These are phyloP conservation scores for Danio tinwini DNA, from an alignment of 2,797 vertebrate species.

Conservation along the genomic window DNA sequence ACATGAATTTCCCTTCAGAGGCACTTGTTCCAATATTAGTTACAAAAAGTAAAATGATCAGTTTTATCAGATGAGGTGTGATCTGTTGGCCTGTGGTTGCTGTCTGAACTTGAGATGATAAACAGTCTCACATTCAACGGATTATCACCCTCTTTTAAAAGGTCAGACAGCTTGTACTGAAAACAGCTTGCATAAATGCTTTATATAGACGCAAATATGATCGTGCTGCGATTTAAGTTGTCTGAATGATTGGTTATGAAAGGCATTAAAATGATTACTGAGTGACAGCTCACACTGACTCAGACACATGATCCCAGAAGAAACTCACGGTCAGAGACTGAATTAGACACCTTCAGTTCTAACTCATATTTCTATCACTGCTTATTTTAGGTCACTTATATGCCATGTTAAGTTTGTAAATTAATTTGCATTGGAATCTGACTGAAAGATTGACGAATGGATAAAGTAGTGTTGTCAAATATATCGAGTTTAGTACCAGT, in stretches of 20 bases:
- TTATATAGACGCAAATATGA: constrained; percentile 19
- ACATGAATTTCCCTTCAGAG: background rate
- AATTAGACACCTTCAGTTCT: background rate
- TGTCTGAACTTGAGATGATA: background rate
- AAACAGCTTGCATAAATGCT: constrained; percentile 7
- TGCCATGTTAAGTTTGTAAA: background rate
- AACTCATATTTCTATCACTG: background rate
- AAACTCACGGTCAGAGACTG: background rate
- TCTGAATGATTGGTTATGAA: background rate
- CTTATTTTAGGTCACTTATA: background rate
- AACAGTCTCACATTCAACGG: constrained; percentile 1
- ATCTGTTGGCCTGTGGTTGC: background rate
- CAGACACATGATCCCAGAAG: background rate
- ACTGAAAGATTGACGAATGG: too few relatives aligned
- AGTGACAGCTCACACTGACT: background rate
- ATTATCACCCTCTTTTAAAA: background rate
- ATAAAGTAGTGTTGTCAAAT: too few relatives aligned
- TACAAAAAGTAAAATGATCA: background rate
- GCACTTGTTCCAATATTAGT: too few relatives aligned
- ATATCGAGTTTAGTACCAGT: too few relatives aligned
- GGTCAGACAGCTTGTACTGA: background rate
- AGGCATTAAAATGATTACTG: constrained; percentile 3
- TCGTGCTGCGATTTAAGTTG: background rate
- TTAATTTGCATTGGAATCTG: background rate
- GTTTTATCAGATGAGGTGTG: background rate